Percentiles rank a stretch among this genome's conserved stretches.
Evolutionary conservation across 2,797 vertebrate genomes (phyloP).

Genomic region (Cacajao melanocephalus): DNA sequence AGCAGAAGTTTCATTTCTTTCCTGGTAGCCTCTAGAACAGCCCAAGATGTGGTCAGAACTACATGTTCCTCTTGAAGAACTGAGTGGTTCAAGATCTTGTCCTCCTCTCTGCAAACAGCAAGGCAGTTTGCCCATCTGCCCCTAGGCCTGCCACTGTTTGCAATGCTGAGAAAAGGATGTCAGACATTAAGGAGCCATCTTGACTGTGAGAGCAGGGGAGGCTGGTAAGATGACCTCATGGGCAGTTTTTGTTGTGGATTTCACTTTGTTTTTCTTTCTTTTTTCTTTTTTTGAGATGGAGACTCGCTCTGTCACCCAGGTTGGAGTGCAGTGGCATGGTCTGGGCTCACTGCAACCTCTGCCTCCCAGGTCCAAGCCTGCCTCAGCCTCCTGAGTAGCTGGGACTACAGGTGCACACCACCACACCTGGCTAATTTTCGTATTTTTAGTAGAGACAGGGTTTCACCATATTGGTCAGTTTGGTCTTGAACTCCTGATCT

Average conservation of each 20-base stretch:
- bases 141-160: not conserved
- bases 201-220: not conserved
- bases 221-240: not conserved
- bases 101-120: not conserved
- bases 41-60: not conserved
- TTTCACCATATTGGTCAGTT: too few species aligned
- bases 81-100: not conserved
- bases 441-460: too few species aligned
- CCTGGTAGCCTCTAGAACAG: not conserved
- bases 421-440: too few species aligned
- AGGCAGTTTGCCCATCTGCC: not conserved
- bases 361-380: too few species aligned
- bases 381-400: too few species aligned
- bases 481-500: too few species aligned
- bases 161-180: not conserved
- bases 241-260: not conserved
- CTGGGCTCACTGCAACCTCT: too few species aligned
- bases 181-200: not conserved
- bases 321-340: too few species aligned
- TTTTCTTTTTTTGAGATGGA: too few species aligned
- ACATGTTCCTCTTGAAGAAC: not conserved
- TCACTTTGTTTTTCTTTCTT: not conserved
- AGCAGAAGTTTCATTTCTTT: not conserved
- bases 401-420: too few species aligned
- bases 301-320: too few species aligned